Evolutionary conservation across 2,888 invertebrate genomes (phyloP), one percentile per base, ranked within the genome.

Genomic region (Baronia brevicornis): DNA sequence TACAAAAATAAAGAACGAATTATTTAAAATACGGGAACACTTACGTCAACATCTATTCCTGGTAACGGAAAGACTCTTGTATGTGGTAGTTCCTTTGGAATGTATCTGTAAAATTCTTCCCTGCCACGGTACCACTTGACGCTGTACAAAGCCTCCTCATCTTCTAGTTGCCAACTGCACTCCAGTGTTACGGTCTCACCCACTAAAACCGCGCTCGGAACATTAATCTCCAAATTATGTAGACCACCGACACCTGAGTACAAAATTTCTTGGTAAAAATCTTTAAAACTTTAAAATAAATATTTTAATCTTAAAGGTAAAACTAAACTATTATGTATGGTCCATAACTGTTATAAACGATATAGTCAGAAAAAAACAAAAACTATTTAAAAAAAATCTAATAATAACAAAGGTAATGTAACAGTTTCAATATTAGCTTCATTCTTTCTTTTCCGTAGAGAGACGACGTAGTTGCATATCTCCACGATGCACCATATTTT

Each of bases 91-190:
- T 93, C 93, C 61, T 93, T 92, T 2, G 93, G 93, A 46, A 92
- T 89, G 63, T 88, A 93, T 62, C 93, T 86, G 80, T 90, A 93
- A 85, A 93, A 93, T 67, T 93, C 93, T 44, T 89, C 86, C 6
- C 86, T 61, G 3, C 92, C 91, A 48, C 91, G 88, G 80, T 93
- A 93, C 93, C 93, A 93, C 71, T 93, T 93, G 45, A 93, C 91
- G 35, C 91, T 90, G 74, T 93, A 93, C 6, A 93, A 73, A 1
- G 88, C 87, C 51, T 92, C 91, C 26, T 84, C 82, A 42, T 88
- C 88, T 63, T 91, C 90, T 34, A 93, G 77, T 67, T 92, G 89
- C 86, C 91, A 93, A 46, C 87, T 87, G 72, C 93, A 93, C 54
- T 89, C 88, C 41, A 93, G 77, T 22, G 89, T 90, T 27, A 92